A percentile compares a stretch with the other conserved stretches of the same genome.
phyloP scores from a whole-genome alignment of 37 sponge, comb jelly and placozoan species.

The Spongia lamella region DNA sequence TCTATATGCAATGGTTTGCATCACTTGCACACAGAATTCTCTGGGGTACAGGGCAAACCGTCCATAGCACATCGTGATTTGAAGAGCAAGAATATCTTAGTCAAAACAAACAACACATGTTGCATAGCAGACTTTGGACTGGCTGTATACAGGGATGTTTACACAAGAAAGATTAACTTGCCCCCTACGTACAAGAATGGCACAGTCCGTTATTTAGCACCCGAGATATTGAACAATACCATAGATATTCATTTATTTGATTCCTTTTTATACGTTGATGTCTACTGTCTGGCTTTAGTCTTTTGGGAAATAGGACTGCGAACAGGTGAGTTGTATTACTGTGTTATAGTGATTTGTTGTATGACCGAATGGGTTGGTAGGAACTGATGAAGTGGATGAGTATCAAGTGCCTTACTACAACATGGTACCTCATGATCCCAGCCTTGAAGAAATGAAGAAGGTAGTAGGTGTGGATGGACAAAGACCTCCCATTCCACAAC shows the following conservation, averaged over 20 bases:
- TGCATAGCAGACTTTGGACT: slow-evolving; percentile 94
- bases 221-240: slow-evolving; percentile 89
- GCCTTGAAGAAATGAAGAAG: slow-evolving; percentile 91
- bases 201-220: slow-evolving; percentile 92
- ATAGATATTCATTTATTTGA: slow-evolving; percentile 74
- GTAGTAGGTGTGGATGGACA: slow-evolving; percentile 70
- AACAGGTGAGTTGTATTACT: slow-evolving; percentile 43
- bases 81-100: slow-evolving; percentile 91
- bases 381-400: slow-evolving; percentile 32
- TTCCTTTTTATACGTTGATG: slow-evolving; percentile 73
- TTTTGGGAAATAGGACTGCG: slow-evolving; percentile 88
- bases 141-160: slow-evolving; percentile 26
- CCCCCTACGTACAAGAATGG: slow-evolving; percentile 68
- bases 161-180: slow-evolving; percentile 34
- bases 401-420: slow-evolving; percentile 86
- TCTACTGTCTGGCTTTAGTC: slow-evolving; percentile 91
- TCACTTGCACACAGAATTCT: slow-evolving; percentile 75
- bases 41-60: slow-evolving; percentile 65
- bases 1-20: slow-evolving; percentile 63
- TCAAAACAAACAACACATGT: slow-evolving; percentile 73
- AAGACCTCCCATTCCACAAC: slow-evolving; percentile 56
- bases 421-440: slow-evolving; percentile 80
- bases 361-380: too few relatives aligned
- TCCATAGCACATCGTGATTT: slow-evolving; percentile 94
- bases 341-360: neutral